These are phyloP conservation scores for Ophraella communa DNA, from an alignment of 2,888 invertebrate genomes.

Conservation along the genomic window DNA sequence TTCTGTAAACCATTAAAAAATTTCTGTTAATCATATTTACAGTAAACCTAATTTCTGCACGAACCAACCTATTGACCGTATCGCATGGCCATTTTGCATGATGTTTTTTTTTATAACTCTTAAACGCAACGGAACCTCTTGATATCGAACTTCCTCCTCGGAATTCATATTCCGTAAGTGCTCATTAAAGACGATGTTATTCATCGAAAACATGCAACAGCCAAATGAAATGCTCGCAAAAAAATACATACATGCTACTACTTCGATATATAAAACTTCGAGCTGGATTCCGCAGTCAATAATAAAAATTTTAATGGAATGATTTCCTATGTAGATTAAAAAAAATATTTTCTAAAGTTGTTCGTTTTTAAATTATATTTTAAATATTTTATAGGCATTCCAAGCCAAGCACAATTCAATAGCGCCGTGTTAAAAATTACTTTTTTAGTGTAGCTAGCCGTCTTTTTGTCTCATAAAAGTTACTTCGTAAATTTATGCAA, in stretches of 20 bases:
- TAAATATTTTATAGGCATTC: no score
- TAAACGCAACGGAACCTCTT: slow-evolving; percentile 35
- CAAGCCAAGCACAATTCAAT: no score
- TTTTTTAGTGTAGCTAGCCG: no score
- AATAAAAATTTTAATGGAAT: slow-evolving; percentile 1
- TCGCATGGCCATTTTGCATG: not conserved
- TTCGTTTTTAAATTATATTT: not conserved
- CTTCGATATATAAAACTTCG: slow-evolving; percentile 20
- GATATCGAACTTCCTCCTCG: slow-evolving; percentile 43
- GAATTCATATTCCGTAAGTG: slow-evolving; percentile 46
- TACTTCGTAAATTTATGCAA: no score
- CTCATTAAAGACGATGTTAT: slow-evolving; percentile 42
- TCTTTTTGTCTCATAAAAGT: no score
- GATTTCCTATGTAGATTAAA: not conserved
- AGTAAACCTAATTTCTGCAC: slow-evolving; percentile 7
- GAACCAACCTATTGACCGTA: slow-evolving; percentile 5
- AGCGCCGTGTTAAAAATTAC: no score
- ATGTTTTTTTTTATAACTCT: slow-evolving; percentile 9
- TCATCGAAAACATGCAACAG: slow-evolving; percentile 43
- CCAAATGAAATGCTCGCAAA: slow-evolving; percentile 27
- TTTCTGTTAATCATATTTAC: no score
- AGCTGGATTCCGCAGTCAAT: not conserved
- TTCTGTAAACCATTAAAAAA: no score
- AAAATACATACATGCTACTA: slow-evolving; percentile 35
- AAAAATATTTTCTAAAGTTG: no score